Conservation (phyloP, 2,888 invertebrate species). For the Archaeoteleia sp. region DNA sequence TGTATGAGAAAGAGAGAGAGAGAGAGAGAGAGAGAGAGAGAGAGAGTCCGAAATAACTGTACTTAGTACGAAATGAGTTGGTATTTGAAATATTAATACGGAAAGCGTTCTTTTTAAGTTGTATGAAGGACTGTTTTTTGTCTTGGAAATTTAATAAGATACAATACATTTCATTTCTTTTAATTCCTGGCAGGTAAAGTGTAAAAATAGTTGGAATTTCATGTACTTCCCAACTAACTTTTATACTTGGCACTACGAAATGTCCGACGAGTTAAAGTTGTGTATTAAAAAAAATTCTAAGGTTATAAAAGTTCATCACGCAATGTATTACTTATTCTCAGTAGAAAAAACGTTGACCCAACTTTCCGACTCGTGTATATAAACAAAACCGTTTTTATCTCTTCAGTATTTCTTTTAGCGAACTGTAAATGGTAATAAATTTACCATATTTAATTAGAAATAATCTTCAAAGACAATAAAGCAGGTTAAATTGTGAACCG, state of each 20-base stretch:
- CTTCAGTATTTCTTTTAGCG: not conserved
- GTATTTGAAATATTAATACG: too few relatives aligned
- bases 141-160: conserved; percentile 21
- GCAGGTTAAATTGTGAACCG: too few relatives aligned
- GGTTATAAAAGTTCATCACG: conserved; percentile 4
- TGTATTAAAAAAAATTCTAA: conserved; percentile 10
- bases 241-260: conserved; percentile 14
- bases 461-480: too few relatives aligned
- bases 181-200: conserved; percentile 16
- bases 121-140: conserved; percentile 2
- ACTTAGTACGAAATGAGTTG: too few relatives aligned
- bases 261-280: conserved; percentile 5
- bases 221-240: conserved; percentile 20
- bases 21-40: too few relatives aligned
- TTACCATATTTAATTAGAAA: too few relatives aligned
- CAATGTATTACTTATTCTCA: not conserved
- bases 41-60: too few relatives aligned
- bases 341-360: not conserved
- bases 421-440: too few relatives aligned
- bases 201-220: conserved; percentile 12
- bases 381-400: conserved; percentile 1
- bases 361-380: not conserved
- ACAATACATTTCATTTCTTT: conserved; percentile 19
- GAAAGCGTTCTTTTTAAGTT: too few relatives aligned
- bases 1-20: too few relatives aligned